Percentiles rank a stretch among this genome's conserved stretches.
phyloP scores from a whole-genome alignment of 2,113 vertebrate species.

The Pachycephala philippinensis region DNA sequence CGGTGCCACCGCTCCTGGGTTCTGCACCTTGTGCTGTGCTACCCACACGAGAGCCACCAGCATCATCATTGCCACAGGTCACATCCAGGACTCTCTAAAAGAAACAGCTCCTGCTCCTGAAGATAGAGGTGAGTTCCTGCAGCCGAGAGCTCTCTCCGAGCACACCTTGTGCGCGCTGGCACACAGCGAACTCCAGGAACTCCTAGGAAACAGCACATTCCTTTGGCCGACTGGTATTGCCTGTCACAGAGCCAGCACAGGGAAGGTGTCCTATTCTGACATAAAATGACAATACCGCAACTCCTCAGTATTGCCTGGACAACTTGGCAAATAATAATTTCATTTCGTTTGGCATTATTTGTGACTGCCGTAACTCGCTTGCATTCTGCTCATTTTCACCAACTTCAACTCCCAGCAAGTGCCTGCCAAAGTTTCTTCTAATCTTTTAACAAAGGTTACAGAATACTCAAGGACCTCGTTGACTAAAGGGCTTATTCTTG shows the following conservation, averaged over 20 bases:
- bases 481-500: not conserved
- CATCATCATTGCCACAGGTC: not conserved
- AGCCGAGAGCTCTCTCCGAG: accelerated
- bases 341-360: accelerated
- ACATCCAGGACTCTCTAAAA: accelerated
- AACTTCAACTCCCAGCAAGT: not conserved
- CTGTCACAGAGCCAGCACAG: not conserved
- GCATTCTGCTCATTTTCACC: not conserved
- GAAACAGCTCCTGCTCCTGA: not conserved
- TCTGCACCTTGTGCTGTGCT: not conserved
- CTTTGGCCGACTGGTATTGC: not conserved
- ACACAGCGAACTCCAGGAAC: not conserved
- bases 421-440: not conserved
- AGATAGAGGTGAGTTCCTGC: not conserved
- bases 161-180: accelerated
- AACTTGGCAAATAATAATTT: not conserved
- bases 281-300: not conserved
- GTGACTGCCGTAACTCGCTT: accelerated
- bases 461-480: not conserved
- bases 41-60: not conserved
- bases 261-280: not conserved
- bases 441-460: not conserved
- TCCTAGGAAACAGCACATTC: not conserved
- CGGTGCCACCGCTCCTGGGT: accelerated
- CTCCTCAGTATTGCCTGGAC: not conserved